phyloP scores from a whole-genome alignment of 2,797 vertebrate genomes.

The Staurois parvus region DNA sequence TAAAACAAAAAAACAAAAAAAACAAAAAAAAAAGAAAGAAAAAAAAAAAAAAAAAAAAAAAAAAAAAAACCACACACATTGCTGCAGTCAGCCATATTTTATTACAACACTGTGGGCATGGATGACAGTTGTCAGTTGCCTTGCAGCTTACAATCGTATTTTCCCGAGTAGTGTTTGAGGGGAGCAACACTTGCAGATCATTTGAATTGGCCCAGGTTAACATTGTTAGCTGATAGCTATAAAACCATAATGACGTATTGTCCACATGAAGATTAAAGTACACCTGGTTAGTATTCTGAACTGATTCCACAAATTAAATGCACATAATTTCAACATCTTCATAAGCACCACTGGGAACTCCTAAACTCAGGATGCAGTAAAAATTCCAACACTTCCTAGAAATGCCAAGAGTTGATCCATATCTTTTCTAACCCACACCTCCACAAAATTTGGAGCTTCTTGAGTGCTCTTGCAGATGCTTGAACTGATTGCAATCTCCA shows the following conservation, averaged over 20 bases:
- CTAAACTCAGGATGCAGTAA: not conserved
- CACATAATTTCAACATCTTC: not conserved
- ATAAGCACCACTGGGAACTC: not conserved
- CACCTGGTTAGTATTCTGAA: not conserved
- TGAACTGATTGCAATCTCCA: not conserved
- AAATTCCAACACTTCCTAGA: not conserved
- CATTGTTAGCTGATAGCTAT: not conserved
- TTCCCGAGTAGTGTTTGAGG: not conserved
- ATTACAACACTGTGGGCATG: not conserved
- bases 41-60: too few relatives aligned
- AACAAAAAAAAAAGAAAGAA: too few relatives aligned
- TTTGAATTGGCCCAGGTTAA: not conserved
- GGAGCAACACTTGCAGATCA: not conserved
- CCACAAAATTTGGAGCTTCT: too few relatives aligned
- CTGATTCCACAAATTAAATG: not conserved
- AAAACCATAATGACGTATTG: not conserved
- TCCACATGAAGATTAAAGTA: not conserved
- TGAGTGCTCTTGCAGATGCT: not conserved
- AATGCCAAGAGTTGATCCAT: not conserved
- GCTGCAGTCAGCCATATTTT: not conserved
- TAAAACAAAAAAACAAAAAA: too few relatives aligned
- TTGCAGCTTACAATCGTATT: not conserved
- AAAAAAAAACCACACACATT: too few relatives aligned
- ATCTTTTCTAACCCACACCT: too few relatives aligned
- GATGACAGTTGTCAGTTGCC: not conserved